Base-by-base conservation (phyloP, 2,797 vertebrate genomes). In the Coendou prehensilis region DNA sequence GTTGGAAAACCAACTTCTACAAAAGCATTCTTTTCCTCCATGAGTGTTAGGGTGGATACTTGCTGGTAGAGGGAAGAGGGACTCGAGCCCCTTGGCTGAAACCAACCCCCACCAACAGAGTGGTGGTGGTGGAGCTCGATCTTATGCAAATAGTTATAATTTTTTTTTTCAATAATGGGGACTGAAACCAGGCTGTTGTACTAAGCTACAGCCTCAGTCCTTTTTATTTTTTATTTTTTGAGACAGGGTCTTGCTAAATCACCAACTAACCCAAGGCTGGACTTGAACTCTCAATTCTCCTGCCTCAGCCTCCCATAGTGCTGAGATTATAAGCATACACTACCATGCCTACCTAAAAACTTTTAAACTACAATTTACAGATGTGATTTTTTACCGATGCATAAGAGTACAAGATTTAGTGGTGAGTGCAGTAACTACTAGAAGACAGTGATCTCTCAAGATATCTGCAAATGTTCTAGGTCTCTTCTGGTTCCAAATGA, bases 401-500 rank as follows among this genome's bases (percentile, higher is more conserved):
- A 20, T 64, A 92, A 45, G 87, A 64, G 47, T 22, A 47, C 4
- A 45, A 30, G 26, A 37, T 57, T 37, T 67, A 69, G 26, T 84
- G 41, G 54, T 89, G 15, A 73, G 23, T 75, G 54, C 83, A 59
- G n/a, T 54, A 87, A 94, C 14, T 57, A 54, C 18, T 93, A 61
- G 79, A 73, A 80, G 63, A 87, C 0, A 57, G n/a, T 92, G 54
- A 87, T 87, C 30, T 90, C 82, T 86, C 41, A 57, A 86, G 80
- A 52, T 28, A 79, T 3, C 7, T 22, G 67, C 52, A 86, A 91
- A 76, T 85, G 3, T 45, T 73, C 37, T 73, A 45, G 69, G 41
- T 45, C 41, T 73, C 69, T 69, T 37, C 67, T 37, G n/a, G 6
- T 15, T 69, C 18, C 67, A 69, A 47, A 75, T 75, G 41, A 75